These are phyloP conservation scores for Drosophila paulistorum DNA, from an alignment of 1,140 invertebrate species.

Conservation along the genomic window DNA sequence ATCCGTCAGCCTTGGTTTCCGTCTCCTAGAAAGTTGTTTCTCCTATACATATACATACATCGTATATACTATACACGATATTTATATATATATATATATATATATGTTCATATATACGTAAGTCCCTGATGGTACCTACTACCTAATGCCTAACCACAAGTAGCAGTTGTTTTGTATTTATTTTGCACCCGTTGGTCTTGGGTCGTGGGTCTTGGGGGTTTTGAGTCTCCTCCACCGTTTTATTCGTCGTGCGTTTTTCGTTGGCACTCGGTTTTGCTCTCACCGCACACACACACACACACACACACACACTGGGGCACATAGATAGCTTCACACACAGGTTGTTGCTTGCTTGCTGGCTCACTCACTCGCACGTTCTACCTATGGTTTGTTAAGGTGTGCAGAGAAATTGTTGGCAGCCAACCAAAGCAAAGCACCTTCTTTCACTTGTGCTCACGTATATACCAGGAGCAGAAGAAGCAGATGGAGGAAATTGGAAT, in stretches of 20 bases:
- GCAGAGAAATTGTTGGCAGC: constrained; percentile 80
- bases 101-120: background rate
- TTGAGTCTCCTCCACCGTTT: constrained; percentile 55
- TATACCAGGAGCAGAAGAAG: background rate
- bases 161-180: constrained; percentile 69
- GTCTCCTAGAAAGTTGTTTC: constrained; percentile 14
- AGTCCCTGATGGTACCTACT: background rate
- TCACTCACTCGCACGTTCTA: constrained; percentile 66
- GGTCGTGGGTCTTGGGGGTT: too few relatives aligned
- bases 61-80: background rate
- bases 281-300: constrained; percentile 42
- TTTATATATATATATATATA: background rate
- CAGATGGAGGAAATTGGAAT: background rate
- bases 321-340: constrained; percentile 57
- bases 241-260: constrained; percentile 77
- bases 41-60: constrained; percentile 15
- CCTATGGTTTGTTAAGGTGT: constrained; percentile 70
- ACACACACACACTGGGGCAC: constrained; percentile 14
- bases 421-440: constrained; percentile 82
- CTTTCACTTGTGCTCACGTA: constrained; percentile 38
- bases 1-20: constrained; percentile 38
- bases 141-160: constrained; percentile 60
- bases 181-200: constrained; percentile 27
- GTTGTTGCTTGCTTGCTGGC: constrained; percentile 72
- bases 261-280: constrained; percentile 71